Conservation (phyloP, 2,888 invertebrate genomes). For the Junonia oenone region DNA sequence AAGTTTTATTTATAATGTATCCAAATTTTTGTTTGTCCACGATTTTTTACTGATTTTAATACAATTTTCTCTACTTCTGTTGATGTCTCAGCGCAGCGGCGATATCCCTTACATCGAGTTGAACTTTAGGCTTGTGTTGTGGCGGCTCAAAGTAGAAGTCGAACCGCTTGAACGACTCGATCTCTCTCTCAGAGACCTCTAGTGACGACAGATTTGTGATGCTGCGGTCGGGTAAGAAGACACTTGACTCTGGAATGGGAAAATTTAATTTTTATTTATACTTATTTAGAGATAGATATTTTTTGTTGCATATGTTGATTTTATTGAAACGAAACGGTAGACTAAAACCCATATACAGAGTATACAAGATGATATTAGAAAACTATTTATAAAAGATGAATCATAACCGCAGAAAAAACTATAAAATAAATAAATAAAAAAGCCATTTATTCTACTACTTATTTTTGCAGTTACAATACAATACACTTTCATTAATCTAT, state of each 20-base stretch:
- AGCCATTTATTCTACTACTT: too few species aligned
- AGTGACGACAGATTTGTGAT: slow-evolving; percentile 88
- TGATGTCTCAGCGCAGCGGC: slow-evolving; percentile 44
- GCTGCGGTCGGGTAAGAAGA: slow-evolving; percentile 89
- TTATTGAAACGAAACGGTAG: too few species aligned
- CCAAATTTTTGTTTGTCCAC: not conserved
- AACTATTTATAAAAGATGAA: too few species aligned
- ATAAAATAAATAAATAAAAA: too few species aligned
- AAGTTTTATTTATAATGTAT: too few species aligned
- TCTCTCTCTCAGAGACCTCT: slow-evolving; percentile 88
- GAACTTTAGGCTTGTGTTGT: slow-evolving; percentile 81
- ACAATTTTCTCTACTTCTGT: slow-evolving; percentile 6
- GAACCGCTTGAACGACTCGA: slow-evolving; percentile 92
- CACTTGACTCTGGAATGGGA: slow-evolving; percentile 68
- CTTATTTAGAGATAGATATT: too few species aligned
- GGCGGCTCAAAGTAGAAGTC: slow-evolving; percentile 90
- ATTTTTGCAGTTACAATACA: too few species aligned
- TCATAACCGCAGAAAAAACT: too few species aligned
- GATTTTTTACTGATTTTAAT: not conserved
- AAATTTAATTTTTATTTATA: not conserved
- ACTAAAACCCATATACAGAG: too few species aligned
- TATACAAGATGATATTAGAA: too few species aligned
- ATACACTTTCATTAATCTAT: too few species aligned
- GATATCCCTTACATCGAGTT: slow-evolving; percentile 43
- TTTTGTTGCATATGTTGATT: too few species aligned